Conservation (phyloP, 2,113 vertebrate species). For the Paralichthys olivaceus region DNA sequence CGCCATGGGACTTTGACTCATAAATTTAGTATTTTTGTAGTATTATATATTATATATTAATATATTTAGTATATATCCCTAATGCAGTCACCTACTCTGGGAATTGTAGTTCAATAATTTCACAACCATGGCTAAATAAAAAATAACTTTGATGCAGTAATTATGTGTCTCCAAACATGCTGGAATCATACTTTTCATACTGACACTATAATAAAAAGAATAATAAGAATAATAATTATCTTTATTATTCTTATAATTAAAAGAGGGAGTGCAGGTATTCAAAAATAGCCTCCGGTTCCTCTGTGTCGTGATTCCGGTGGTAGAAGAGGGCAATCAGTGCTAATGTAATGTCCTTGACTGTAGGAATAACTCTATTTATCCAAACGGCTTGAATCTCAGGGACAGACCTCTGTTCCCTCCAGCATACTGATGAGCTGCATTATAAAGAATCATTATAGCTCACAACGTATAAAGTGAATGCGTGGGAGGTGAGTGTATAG, state of each 20-base stretch:
- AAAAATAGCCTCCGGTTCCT: neutral
- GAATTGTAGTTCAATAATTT: too few species aligned
- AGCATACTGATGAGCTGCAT: constrained; percentile 65
- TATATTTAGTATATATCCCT: too few species aligned
- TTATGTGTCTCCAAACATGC: neutral
- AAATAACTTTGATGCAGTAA: constrained; percentile 2
- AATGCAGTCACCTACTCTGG: too few species aligned
- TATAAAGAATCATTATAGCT: constrained; percentile 53
- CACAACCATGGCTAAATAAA: too few species aligned
- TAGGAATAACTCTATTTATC: constrained; percentile 33
- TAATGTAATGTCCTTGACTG: constrained; percentile 63
- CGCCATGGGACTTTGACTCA: too few species aligned
- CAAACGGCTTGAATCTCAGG: constrained; percentile 16
- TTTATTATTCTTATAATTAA: neutral
- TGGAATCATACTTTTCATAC: neutral
- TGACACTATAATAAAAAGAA: neutral
- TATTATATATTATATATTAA: too few species aligned
- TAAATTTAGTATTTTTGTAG: too few species aligned
- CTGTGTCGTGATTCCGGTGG: neutral
- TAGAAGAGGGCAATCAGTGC: constrained; percentile 58
- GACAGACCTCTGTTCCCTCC: constrained; percentile 12
- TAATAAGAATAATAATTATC: too few species aligned
- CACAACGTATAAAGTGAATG: neutral
- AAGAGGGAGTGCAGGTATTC: neutral
- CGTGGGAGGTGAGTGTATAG: neutral